Evolutionary conservation across 2,797 vertebrate species (phyloP).

Genomic region (Lepus oiostolus): DNA sequence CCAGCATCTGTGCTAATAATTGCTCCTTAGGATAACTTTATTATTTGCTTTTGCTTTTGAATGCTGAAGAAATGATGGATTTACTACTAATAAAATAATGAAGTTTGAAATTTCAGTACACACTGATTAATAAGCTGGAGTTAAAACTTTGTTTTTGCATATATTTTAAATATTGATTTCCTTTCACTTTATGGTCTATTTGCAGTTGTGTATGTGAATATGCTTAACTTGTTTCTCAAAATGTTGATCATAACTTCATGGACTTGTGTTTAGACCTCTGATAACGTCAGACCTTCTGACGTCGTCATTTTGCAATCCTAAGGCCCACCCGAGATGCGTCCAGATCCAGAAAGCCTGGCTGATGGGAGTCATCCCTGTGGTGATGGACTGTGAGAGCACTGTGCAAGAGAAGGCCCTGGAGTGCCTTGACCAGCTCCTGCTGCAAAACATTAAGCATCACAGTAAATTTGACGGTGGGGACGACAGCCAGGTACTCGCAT

Average conservation of each 20-base stretch:
- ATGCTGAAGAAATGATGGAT: constrained; percentile 26
- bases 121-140: background rate
- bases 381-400: constrained; percentile 93
- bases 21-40: constrained; percentile 42
- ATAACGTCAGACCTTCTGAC: background rate
- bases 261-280: background rate
- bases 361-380: constrained; percentile 91
- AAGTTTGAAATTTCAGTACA: constrained; percentile 15
- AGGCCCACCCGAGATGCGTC: constrained; percentile 89
- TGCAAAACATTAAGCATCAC: constrained; percentile 90
- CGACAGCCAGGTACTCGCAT: constrained; percentile 90
- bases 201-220: background rate
- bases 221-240: background rate
- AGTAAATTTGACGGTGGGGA: constrained; percentile 82
- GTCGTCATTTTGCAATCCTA: background rate
- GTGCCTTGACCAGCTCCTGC: constrained; percentile 92
- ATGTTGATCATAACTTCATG: background rate
- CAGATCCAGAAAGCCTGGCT: constrained; percentile 95
- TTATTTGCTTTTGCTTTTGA: constrained; percentile 38
- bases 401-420: constrained; percentile 96
- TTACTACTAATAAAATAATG: constrained; percentile 57
- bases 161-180: background rate
- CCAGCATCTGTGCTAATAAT: constrained; percentile 34
- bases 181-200: background rate
- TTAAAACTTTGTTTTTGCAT: background rate